Base-by-base conservation (phyloP, 2,113 vertebrate genomes). In the Nannospalax galili region DNA sequence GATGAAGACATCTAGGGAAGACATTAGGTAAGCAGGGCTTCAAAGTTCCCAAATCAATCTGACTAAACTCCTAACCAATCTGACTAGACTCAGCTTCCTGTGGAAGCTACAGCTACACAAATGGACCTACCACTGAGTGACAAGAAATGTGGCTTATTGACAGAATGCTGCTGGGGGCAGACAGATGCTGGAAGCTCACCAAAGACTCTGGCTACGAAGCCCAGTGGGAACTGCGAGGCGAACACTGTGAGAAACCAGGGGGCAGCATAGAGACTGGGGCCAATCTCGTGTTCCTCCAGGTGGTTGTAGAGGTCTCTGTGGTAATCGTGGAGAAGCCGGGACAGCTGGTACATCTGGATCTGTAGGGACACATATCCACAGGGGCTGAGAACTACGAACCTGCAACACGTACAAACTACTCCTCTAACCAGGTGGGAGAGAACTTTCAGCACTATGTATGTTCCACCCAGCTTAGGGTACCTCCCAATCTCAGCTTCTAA, bases 321-420 rank as follows among this genome's bases (percentile, higher is more conserved):
- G 97, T 99, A 98, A 81, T 99, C 99, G 8, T 99, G 99, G 48
- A 99, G 98, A 9, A 99, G 98, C 80, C 99, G 97, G 0, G 99
- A 99, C 52, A 99, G 98, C 64, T 99, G 99, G 97, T 99, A 99
- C 99, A 99, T 99, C 96, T 99, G 99, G 96, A 99, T 98, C 99
- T 99, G 97, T 20, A 69, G 14, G 32, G 28, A 97, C 17, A 92
- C 20, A 74, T 0, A 16, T 12, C 17, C 52, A 9, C 1, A 37
- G 7, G 65, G 0, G 60, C 24, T 62, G 56, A 48, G 65, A 37
- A n/a, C 5, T 0, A 35, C 5, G 24, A 0, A 19, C 1, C 28
- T 5, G 62, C 62, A 0, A 9, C 37, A 0, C 0, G 4, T 0
- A 48, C 0, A 0, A 14, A 32, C 64, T 3, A 26, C 3, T 26